Evolutionary conservation across 2,113 vertebrate genomes (phyloP).

Genomic region (Bombycilla garrulus): DNA sequence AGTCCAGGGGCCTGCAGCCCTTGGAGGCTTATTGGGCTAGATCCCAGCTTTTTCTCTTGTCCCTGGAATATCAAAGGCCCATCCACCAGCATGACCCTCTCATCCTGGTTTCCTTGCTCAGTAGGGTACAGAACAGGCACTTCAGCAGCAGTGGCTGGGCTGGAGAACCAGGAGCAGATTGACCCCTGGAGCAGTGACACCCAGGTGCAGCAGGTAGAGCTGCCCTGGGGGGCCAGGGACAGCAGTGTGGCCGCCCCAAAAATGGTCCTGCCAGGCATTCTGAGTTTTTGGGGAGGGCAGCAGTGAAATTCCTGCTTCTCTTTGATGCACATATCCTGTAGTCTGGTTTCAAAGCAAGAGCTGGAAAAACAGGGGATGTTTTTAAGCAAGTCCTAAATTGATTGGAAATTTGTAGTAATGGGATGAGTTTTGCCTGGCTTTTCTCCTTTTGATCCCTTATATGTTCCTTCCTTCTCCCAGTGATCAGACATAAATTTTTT

Average conservation of each 20-base stretch:
- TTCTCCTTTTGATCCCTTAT: not conserved
- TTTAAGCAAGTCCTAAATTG: not conserved
- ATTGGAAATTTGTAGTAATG: not conserved
- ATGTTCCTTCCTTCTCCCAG: not conserved
- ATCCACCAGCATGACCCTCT: not conserved
- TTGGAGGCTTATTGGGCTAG: not conserved
- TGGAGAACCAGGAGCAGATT: not conserved
- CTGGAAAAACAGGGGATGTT: accelerated
- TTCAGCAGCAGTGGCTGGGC: not conserved
- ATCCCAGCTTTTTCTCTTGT: not conserved
- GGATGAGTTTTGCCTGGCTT: not conserved
- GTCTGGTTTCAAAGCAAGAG: not conserved
- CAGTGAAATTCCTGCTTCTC: not conserved
- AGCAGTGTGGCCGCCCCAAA: not conserved
- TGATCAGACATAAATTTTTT: not conserved
- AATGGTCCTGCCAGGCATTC: accelerated
- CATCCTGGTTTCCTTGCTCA: not conserved
- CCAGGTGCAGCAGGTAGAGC: not conserved
- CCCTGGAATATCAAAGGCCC: not conserved
- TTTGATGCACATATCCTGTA: not conserved
- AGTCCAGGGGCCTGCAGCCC: not conserved
- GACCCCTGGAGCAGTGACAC: not conserved
- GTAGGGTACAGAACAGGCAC: not conserved
- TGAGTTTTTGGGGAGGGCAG: not conserved
- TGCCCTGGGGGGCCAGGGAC: no score